Conservation (phyloP, 2,888 invertebrate species). For the Ichneumoninae sp. region DNA sequence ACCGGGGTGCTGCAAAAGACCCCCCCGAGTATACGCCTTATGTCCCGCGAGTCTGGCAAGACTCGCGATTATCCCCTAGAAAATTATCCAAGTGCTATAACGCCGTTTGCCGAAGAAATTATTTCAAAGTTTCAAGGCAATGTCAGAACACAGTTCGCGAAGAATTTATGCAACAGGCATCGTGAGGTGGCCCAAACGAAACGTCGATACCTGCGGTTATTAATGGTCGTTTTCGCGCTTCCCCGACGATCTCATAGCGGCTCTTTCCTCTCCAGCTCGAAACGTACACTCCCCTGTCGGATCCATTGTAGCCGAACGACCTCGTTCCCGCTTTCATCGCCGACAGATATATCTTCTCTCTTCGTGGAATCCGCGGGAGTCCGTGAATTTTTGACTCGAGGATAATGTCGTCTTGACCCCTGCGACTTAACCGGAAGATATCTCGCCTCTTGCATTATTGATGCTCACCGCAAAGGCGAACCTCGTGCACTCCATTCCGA, state of each 20-base stretch:
- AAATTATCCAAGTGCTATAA: neutral
- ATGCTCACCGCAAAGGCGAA: constrained; percentile 29
- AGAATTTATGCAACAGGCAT: constrained; percentile 56
- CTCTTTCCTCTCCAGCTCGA: constrained; percentile 44
- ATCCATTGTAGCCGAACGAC: constrained; percentile 61
- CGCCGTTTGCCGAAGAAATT: constrained; percentile 36
- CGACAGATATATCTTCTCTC: neutral
- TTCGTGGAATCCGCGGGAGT: constrained; percentile 22
- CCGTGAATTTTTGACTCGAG: constrained; percentile 50
- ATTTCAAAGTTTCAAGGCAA: constrained; percentile 44
- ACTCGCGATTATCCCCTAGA: constrained; percentile 32
- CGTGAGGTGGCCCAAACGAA: constrained; percentile 48
- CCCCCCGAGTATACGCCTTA: neutral
- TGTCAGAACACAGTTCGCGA: constrained; percentile 53
- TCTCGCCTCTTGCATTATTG: constrained; percentile 54
- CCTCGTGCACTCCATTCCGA: constrained; percentile 6
- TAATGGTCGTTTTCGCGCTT: constrained; percentile 66
- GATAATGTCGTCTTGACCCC: constrained; percentile 59
- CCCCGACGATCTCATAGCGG: constrained; percentile 21
- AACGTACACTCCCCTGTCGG: constrained; percentile 54
- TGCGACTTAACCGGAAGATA: constrained; percentile 39
- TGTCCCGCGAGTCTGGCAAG: constrained; percentile 32
- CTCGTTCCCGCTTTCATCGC: constrained; percentile 53
- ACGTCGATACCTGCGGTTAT: constrained; percentile 64
- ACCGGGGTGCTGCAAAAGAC: neutral